These are phyloP conservation scores for Lophura nycthemera DNA, from an alignment of 2,113 vertebrate genomes.

Conservation along the genomic window DNA sequence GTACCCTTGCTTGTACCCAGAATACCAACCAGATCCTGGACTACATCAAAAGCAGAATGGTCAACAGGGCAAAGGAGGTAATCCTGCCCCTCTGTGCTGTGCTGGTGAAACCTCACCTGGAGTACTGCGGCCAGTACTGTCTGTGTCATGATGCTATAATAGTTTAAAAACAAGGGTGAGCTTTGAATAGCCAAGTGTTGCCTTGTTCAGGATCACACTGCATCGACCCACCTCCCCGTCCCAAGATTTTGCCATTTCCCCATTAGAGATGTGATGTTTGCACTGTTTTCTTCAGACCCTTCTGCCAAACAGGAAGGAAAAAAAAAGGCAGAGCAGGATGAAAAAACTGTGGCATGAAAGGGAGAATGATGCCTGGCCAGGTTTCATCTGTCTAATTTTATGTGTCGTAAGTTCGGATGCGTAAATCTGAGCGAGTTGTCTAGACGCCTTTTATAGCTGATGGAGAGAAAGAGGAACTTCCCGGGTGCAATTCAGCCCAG, in stretches of 20 bases:
- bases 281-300: accelerated
- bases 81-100: too few relatives aligned
- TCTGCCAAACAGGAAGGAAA: neutral
- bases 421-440: neutral
- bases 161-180: neutral
- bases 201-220: accelerated
- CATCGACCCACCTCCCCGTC: neutral
- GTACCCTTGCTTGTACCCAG: too few relatives aligned
- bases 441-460: neutral
- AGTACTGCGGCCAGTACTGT: neutral
- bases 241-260: neutral
- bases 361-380: neutral
- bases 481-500: constrained; percentile 21
- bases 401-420: neutral
- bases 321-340: neutral
- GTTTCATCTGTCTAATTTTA: neutral
- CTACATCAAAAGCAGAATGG: too few relatives aligned
- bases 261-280: accelerated
- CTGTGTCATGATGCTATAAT: neutral
- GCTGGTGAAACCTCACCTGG: too few relatives aligned
- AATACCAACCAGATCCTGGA: too few relatives aligned
- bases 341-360: neutral
- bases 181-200: neutral
- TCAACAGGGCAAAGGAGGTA: too few relatives aligned
- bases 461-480: constrained; percentile 35